Conservation (phyloP, 2,888 invertebrate species). For the Cantharis flavilabris region DNA sequence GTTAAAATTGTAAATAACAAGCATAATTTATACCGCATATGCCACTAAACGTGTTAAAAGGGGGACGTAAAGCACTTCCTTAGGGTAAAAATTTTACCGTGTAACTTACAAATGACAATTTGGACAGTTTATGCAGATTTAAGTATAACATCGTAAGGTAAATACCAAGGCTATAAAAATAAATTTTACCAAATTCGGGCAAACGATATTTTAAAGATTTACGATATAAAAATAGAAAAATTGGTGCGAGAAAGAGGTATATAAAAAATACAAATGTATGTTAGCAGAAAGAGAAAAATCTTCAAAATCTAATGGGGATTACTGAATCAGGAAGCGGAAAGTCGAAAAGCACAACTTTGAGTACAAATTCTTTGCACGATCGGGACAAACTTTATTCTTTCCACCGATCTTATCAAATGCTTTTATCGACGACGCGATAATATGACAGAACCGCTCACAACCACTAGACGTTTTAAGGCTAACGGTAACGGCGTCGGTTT, state of each 20-base stretch:
- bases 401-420: constrained; percentile 34
- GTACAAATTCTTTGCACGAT: constrained; percentile 34
- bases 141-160: not conserved
- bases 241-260: not conserved
- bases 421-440: constrained; percentile 34
- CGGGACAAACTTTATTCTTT: constrained; percentile 36
- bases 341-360: constrained; percentile 34
- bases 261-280: constrained; percentile 18
- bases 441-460: constrained; percentile 32
- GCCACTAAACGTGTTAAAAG: constrained; percentile 15
- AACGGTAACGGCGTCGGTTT: constrained; percentile 25
- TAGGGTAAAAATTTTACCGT: constrained; percentile 5
- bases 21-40: constrained; percentile 8
- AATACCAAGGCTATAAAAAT: not conserved
- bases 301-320: constrained; percentile 28
- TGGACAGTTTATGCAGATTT: not conserved
- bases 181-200: not conserved
- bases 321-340: constrained; percentile 32
- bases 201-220: not conserved
- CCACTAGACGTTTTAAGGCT: constrained; percentile 31
- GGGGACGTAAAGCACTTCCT: constrained; percentile 18
- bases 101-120: constrained; percentile 5
- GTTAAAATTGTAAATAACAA: constrained; percentile 1
- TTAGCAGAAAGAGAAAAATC: constrained; percentile 21
- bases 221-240: not conserved